A percentile compares a stretch with the other conserved stretches of the same genome.
These are phyloP conservation scores for Acanthornis magna DNA, from an alignment of 2,797 vertebrate genomes.

Conservation along the genomic window DNA sequence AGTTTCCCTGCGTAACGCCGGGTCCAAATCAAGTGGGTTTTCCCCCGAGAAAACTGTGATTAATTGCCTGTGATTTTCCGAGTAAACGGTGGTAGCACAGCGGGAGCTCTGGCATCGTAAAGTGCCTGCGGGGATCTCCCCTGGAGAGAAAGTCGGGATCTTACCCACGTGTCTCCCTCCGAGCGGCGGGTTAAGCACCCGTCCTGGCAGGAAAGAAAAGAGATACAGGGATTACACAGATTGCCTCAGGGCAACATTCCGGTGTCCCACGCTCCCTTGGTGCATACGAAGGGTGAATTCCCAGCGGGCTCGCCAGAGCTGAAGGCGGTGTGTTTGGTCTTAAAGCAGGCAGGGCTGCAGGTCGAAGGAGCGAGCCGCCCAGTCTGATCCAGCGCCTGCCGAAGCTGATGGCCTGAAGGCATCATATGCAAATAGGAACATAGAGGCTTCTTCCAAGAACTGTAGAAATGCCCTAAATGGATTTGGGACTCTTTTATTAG, in stretches of 20 bases:
- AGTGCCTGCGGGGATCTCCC: neutral
- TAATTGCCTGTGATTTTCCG: slow-evolving; percentile 1
- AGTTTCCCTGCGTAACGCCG: neutral
- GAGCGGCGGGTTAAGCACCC: neutral
- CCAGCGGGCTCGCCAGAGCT: neutral
- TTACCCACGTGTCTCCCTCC: neutral
- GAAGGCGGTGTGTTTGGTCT: neutral
- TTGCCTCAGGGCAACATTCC: neutral
- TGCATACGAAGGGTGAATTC: neutral
- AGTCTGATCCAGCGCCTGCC: neutral
- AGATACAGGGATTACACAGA: neutral
- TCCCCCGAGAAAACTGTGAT: neutral
- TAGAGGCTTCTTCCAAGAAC: neutral
- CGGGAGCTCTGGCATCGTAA: neutral
- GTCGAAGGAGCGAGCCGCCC: neutral
- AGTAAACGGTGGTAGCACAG: neutral
- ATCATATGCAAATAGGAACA: neutral
- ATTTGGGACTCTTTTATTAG: neutral
- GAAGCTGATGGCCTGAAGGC: slow-evolving; percentile 33
- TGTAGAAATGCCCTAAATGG: neutral
- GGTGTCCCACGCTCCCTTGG: neutral
- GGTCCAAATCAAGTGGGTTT: neutral
- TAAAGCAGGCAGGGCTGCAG: neutral
- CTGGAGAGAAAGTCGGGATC: neutral
- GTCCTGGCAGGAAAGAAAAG: neutral